Evolutionary conservation across 2,888 invertebrate species (phyloP).

Genomic region (Agonopterix alstromeriana): DNA sequence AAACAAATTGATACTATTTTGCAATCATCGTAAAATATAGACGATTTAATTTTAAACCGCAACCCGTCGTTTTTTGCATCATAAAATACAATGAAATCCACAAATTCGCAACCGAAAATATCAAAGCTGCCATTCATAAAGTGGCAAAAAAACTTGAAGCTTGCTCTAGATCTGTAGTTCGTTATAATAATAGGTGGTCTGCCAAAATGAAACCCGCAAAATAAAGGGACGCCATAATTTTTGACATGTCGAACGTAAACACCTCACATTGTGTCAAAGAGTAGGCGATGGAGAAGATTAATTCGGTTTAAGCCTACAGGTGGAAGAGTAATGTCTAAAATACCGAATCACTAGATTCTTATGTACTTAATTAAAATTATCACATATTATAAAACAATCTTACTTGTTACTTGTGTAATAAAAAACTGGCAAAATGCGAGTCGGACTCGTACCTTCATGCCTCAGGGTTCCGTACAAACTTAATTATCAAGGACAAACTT

Average conservation of each 20-base stretch:
- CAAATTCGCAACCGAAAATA: constrained; percentile 49
- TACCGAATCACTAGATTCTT: too few species aligned
- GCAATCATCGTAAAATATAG: not conserved
- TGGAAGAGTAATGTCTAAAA: too few species aligned
- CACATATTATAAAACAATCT: too few species aligned
- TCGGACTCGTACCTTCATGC: too few species aligned
- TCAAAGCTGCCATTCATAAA: constrained; percentile 50
- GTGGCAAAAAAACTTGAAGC: constrained; percentile 52
- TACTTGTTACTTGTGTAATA: too few species aligned
- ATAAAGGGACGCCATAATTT: constrained; percentile 51
- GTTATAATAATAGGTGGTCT: constrained; percentile 55
- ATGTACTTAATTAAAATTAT: too few species aligned
- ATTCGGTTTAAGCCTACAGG: too few species aligned
- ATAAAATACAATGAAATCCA: constrained; percentile 37
- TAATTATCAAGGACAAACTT: too few species aligned
- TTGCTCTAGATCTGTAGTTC: constrained; percentile 14
- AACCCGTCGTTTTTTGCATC: constrained; percentile 24
- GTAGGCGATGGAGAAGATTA: constrained; percentile 5
- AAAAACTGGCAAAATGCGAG: too few species aligned
- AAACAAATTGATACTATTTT: too few species aligned
- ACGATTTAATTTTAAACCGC: constrained; percentile 9
- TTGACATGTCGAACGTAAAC: constrained; percentile 61
- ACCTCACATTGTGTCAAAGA: constrained; percentile 50
- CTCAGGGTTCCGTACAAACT: too few species aligned
- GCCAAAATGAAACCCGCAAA: constrained; percentile 40